A percentile compares a stretch with the other conserved stretches of the same genome.
phyloP scores from a whole-genome alignment of 2,888 invertebrate genomes.

The Caenorhabditis japonica region DNA sequence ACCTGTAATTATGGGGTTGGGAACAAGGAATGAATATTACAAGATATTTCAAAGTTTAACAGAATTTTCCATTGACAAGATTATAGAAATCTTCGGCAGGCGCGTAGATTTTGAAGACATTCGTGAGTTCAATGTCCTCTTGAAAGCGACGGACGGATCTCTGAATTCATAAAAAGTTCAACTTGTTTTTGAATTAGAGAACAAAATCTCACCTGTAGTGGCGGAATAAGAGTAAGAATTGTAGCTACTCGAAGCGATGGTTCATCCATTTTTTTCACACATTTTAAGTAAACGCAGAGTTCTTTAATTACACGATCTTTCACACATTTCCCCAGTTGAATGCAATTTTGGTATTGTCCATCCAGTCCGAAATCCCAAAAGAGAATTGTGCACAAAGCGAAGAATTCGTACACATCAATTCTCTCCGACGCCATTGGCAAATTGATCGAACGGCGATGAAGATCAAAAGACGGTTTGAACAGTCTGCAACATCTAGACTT shows the following conservation, averaged over 20 bases:
- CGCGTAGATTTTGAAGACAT: conserved; percentile 43
- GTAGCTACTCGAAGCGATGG: conserved; percentile 30
- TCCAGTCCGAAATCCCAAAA: conserved; percentile 51
- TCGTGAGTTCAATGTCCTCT: conserved; percentile 37
- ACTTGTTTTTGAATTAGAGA: too few species aligned
- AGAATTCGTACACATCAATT: conserved; percentile 41
- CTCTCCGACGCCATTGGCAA: conserved; percentile 35
- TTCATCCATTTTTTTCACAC: conserved; percentile 22
- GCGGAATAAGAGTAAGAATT: conserved; percentile 29
- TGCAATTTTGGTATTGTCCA: conserved; percentile 34
- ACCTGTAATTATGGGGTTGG: too few species aligned
- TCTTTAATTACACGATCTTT: conserved; percentile 35
- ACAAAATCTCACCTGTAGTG: conserved; percentile 39
- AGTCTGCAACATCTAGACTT: conserved; percentile 30
- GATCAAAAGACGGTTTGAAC: conserved; percentile 38
- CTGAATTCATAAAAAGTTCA: conserved; percentile 1
- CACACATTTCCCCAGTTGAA: conserved; percentile 23
- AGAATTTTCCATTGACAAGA: conserved; percentile 48
- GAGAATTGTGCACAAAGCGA: conserved; percentile 29
- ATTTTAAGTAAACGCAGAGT: conserved; percentile 24
- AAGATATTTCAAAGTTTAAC: not conserved
- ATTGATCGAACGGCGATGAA: conserved; percentile 19
- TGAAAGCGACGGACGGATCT: conserved; percentile 38
- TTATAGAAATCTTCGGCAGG: conserved; percentile 33
- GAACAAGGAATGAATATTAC: not conserved